phyloP scores from a whole-genome alignment of 2,888 invertebrate genomes.

The Acleris emargana region DNA sequence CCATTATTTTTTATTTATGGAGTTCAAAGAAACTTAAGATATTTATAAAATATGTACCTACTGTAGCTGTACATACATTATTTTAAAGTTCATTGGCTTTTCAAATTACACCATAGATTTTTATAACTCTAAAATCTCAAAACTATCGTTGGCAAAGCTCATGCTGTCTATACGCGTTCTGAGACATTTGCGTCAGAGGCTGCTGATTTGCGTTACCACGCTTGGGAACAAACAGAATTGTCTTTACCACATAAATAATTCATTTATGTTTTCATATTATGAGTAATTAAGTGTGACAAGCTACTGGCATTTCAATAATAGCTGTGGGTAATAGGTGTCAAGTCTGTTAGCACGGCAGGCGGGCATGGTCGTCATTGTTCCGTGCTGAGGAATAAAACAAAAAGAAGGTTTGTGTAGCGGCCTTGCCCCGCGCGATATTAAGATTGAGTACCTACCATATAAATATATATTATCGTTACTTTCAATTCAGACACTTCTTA shows the following conservation, averaged over 20 bases:
- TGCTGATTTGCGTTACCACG: slow-evolving; percentile 32
- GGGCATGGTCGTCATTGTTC: slow-evolving; percentile 25
- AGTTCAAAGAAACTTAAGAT: slow-evolving; percentile 6
- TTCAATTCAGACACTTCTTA: no score
- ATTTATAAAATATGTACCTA: slow-evolving; percentile 3
- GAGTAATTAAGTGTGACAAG: slow-evolving; percentile 21
- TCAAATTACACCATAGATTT: slow-evolving; percentile 12
- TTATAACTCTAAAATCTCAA: slow-evolving; percentile 1
- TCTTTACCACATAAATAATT: slow-evolving; percentile 10
- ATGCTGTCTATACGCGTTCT: slow-evolving; percentile 11
- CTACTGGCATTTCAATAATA: slow-evolving; percentile 9
- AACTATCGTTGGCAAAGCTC: slow-evolving; percentile 10
- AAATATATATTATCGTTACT: no score
- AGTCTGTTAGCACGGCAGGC: slow-evolving; percentile 9
- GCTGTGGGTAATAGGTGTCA: slow-evolving; percentile 8
- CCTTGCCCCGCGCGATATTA: slow-evolving; percentile 25
- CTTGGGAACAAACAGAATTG: slow-evolving; percentile 37
- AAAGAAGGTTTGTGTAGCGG: slow-evolving; percentile 19
- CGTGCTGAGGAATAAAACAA: slow-evolving; percentile 25
- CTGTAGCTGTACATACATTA: neutral
- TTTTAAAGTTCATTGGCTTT: slow-evolving; percentile 14
- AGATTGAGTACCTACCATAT: no score
- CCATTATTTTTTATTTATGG: neutral
- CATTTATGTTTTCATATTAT: slow-evolving; percentile 19
- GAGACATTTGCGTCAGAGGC: slow-evolving; percentile 39